Evolutionary conservation across 2,888 invertebrate genomes (phyloP).

Genomic region (Ditula angustiorana): DNA sequence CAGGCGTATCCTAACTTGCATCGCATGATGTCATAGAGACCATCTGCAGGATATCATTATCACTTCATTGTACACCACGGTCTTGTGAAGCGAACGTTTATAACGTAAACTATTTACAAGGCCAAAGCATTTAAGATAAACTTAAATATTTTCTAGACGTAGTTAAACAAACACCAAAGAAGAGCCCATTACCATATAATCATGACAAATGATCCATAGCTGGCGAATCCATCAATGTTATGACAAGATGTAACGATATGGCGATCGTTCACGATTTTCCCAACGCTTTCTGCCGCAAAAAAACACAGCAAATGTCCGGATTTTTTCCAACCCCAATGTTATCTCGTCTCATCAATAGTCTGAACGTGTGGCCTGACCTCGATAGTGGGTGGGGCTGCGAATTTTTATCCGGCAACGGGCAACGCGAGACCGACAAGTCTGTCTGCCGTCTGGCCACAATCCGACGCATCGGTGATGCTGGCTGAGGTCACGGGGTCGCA

Average conservation of each 20-base stretch:
- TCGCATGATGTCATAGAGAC: conserved; percentile 26
- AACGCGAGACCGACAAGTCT: conserved; percentile 49
- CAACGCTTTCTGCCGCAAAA: background rate
- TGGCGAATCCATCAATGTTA: conserved; percentile 31
- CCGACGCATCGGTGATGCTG: conserved; percentile 14
- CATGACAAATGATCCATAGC: conserved; percentile 22
- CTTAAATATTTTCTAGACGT: conserved; percentile 14
- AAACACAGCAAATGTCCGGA: background rate
- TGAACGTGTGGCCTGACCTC: conserved; percentile 71
- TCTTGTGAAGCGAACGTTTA: conserved; percentile 23
- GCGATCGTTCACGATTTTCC: conserved; percentile 9
- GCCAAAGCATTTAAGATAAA: conserved; percentile 9
- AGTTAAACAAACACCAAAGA: conserved; percentile 7
- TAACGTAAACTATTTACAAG: conserved; percentile 17
- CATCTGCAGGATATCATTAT: conserved; percentile 39
- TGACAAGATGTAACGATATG: conserved; percentile 12
- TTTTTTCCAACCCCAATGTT: conserved; percentile 6
- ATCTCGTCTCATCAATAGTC: conserved; percentile 50
- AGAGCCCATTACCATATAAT: conserved; percentile 13
- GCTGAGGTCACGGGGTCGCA: conserved; percentile 38
- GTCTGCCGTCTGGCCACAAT: conserved; percentile 40
- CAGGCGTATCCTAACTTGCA: conserved; percentile 23
- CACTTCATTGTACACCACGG: conserved; percentile 17
- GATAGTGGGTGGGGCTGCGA: conserved; percentile 60
- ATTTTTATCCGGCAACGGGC: conserved; percentile 50